Base-by-base conservation (phyloP, 1,140 invertebrate genomes). In the Lasioglossum baleicum region DNA sequence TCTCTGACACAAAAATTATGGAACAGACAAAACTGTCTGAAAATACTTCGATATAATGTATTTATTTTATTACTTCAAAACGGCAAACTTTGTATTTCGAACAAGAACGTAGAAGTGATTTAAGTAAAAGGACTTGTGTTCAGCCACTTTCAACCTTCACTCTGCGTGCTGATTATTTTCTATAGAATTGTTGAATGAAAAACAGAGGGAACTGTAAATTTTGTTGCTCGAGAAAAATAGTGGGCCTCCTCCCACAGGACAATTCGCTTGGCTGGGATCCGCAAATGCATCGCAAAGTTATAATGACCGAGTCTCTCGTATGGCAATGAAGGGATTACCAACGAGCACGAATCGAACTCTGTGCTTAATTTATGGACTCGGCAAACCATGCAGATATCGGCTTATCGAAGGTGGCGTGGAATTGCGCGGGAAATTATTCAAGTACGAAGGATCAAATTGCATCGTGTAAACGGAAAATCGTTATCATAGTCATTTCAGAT, bases 331-430 rank as follows among this genome's bases (percentile, higher is more conserved):
- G 60, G 77, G 70, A 86, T 86, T 86, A 86, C 64, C 77, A 81
- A 81, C 83, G 77, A 78, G 81, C 65, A 53, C 74, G 64, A 86
- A 86, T 86, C 85, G 77, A 86, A 86, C 82, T 85, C 65, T 35
- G 60, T 61, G 76, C 44, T 67, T 86, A 86, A 86, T 86, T 86
- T 86, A 86, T 86, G 76, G 84, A 86, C 75, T 80, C 69, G 35
- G 61, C 76, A 77, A 83, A 86, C 84, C 72, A 48, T 82, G 68
- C 75, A 80, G 68, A 83, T 86, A 86, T 83, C 83, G 84, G 81
- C 68, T 83, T 86, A 85, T 82, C 83, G 76, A 86, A 71, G 67
- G n/a, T 44, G 42, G 60, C n/a, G 7, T 15, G 68, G 60, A 85
- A 76, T 65, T 70, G 74, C 70, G 56, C 64, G 53, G 60, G 69